These are phyloP conservation scores for Ommatoiulus sabulosus DNA, from an alignment of 2,888 invertebrate genomes.

Conservation along the genomic window DNA sequence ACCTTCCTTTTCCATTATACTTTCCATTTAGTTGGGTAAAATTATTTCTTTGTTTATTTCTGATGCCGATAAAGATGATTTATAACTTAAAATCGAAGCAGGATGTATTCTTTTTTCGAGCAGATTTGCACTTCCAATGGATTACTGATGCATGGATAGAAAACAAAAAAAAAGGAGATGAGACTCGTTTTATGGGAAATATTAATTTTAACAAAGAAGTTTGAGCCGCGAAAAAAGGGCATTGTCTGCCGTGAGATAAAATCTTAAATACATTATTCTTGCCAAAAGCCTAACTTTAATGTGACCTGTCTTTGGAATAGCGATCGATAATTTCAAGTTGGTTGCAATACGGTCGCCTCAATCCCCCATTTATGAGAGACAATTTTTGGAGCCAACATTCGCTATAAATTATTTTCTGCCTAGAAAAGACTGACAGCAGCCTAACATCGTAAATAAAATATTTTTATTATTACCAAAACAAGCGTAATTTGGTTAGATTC, in stretches of 20 bases:
- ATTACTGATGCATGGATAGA: not conserved
- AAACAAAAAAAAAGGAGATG: not conserved
- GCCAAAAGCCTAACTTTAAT: not conserved
- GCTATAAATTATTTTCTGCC: not conserved
- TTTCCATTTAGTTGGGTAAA: conserved; percentile 30
- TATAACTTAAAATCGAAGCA: conserved; percentile 14
- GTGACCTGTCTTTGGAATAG: conserved; percentile 7
- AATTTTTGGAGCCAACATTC: not conserved
- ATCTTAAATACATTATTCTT: conserved; percentile 6
- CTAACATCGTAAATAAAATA: not conserved
- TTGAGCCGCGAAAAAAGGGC: not conserved
- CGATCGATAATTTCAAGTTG: conserved; percentile 35
- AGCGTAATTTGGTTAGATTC: conserved; percentile 11
- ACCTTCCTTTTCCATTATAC: conserved; percentile 15
- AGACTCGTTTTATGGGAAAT: not conserved
- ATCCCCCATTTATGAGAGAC: not conserved
- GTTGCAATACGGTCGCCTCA: not conserved
- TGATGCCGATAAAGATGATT: not conserved
- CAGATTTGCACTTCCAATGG: not conserved
- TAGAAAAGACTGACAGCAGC: not conserved
- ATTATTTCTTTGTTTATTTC: conserved; percentile 43
- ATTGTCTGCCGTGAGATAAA: conserved; percentile 11
- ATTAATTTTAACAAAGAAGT: not conserved
- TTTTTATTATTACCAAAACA: conserved; percentile 39
- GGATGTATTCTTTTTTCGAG: not conserved